These are phyloP conservation scores for Sinella curviseta DNA, from an alignment of 1,140 invertebrate species.

Conservation along the genomic window DNA sequence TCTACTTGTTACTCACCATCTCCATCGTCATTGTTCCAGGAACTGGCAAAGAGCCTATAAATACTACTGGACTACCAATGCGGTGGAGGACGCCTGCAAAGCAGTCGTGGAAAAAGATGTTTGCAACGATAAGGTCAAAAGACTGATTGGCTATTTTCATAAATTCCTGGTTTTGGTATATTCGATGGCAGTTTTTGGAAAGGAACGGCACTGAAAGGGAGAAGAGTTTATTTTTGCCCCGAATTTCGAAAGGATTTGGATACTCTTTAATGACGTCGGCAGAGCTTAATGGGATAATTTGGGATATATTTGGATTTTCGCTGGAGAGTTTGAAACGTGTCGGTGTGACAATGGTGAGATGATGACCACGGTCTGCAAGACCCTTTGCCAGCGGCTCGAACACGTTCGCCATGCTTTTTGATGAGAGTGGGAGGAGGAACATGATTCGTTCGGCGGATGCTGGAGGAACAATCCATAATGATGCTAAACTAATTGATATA, in stretches of 20 bases:
- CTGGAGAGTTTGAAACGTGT: neutral
- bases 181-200: conserved; percentile 22
- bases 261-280: too few species aligned
- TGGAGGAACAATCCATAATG: too few species aligned
- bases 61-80: conserved; percentile 25
- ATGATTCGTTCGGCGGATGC: too few species aligned
- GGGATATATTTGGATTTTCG: too few species aligned
- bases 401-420: conserved; percentile 10
- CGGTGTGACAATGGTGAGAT: neutral
- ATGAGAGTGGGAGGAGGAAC: neutral
- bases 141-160: conserved; percentile 50
- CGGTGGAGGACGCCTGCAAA: conserved; percentile 6
- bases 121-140: conserved; percentile 66
- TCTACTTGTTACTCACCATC: too few species aligned
- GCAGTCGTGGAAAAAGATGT: conserved; percentile 50
- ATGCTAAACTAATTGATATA: too few species aligned
- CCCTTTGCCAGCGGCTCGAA: neutral
- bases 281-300: too few species aligned
- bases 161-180: conserved; percentile 29
- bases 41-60: conserved; percentile 24
- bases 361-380: neutral
- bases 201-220: too few species aligned
- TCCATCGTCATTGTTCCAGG: neutral
- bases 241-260: too few species aligned
- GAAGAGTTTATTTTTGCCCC: too few species aligned